Evolutionary conservation across 2,113 vertebrate genomes (phyloP).

Genomic region (Hemibagrus wyckioides): DNA sequence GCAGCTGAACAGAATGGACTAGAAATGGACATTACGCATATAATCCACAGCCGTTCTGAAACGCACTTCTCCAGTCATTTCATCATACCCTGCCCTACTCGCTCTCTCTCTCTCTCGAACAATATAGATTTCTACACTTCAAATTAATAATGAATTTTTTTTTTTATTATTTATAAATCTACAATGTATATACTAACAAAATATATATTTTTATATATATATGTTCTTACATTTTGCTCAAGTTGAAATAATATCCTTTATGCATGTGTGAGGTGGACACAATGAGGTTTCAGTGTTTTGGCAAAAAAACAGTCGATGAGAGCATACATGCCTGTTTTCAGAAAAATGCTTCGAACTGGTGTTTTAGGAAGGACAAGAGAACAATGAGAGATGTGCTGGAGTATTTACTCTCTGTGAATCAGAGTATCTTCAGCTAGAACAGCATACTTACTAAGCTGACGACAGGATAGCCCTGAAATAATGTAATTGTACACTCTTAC

Average conservation of each 20-base stretch:
- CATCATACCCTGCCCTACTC: conserved; percentile 67
- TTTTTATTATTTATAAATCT: conserved; percentile 80
- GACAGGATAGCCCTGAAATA: not conserved
- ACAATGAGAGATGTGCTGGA: conserved; percentile 8
- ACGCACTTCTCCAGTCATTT: conserved; percentile 51
- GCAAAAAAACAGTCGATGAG: conserved; percentile 42
- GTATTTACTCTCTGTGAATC: not conserved
- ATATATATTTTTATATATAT: conserved; percentile 75
- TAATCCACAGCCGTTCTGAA: conserved; percentile 16
- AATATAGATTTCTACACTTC: conserved; percentile 76
- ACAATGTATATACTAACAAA: conserved; percentile 86
- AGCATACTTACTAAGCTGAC: not conserved
- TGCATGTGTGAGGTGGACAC: conserved; percentile 46
- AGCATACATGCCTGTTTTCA: not conserved
- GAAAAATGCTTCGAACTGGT: not conserved
- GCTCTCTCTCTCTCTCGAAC: conserved; percentile 73
- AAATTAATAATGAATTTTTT: conserved; percentile 74
- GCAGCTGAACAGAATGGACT: conserved; percentile 8
- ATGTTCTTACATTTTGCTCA: conserved; percentile 76
- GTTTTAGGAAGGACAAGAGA: not conserved
- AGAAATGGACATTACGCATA: conserved; percentile 29
- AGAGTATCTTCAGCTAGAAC: conserved; percentile 2
- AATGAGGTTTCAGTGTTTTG: conserved; percentile 48
- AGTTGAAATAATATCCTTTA: conserved; percentile 68
- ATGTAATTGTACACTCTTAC: not conserved